A percentile compares a stretch with the other conserved stretches of the same genome.
phyloP scores from a whole-genome alignment of 2,797 vertebrate genomes.

The Crypturellus tataupa region DNA sequence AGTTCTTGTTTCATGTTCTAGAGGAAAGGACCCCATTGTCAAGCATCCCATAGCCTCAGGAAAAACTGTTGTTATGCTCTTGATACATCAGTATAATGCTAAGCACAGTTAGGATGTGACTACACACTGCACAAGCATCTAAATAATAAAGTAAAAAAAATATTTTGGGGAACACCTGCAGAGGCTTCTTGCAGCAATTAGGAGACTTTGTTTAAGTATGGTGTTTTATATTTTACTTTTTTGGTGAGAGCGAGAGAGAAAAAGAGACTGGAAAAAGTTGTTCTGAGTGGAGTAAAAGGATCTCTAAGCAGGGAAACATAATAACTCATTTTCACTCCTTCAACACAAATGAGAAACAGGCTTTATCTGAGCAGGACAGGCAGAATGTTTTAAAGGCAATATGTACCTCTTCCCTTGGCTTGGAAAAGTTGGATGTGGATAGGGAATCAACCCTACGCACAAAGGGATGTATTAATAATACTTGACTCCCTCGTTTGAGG shows the following conservation, averaged over 20 bases:
- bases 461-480: neutral
- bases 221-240: neutral
- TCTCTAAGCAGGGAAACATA: neutral
- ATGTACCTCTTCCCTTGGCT: neutral
- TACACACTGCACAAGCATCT: neutral
- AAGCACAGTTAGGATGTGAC: neutral
- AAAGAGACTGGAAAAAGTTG: neutral
- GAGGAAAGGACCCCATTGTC: neutral
- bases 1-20: neutral
- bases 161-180: neutral
- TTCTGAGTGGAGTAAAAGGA: neutral
- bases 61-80: neutral
- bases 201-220: neutral
- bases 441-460: neutral
- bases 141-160: neutral
- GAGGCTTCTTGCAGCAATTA: neutral
- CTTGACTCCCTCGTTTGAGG: neutral
- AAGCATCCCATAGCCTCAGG: neutral
- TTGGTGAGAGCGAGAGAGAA: neutral
- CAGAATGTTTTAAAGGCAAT: neutral
- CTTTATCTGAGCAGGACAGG: neutral
- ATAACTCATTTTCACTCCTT: neutral
- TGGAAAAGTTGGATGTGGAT: neutral
- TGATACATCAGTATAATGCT: neutral
- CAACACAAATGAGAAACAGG: rapidly evolving